Evolutionary conservation across 2,888 invertebrate species (phyloP).

Genomic region (Crossocerus cetratus): DNA sequence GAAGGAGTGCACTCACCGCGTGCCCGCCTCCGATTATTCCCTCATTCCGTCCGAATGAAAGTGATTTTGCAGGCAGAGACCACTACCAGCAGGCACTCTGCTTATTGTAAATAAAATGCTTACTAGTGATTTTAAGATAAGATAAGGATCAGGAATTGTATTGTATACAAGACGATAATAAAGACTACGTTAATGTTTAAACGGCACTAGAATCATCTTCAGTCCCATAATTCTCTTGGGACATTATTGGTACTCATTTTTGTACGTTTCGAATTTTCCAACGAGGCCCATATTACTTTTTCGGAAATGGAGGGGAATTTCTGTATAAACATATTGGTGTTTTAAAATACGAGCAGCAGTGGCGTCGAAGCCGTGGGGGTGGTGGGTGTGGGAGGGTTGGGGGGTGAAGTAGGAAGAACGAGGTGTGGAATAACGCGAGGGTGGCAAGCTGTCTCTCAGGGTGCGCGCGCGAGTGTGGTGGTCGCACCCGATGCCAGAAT

Average conservation of each 20-base stretch:
- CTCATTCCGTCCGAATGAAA: no score
- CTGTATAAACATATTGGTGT: conserved; percentile 51
- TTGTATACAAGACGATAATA: not conserved
- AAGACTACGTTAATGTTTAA: no score
- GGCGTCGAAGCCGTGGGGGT: conserved; percentile 38
- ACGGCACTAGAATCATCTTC: no score
- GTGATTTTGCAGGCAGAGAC: no score
- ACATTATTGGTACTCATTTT: no score
- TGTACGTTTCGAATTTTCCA: no score
- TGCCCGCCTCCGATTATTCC: not conserved
- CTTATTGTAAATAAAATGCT: no score
- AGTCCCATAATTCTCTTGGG: no score
- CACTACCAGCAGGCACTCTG: no score
- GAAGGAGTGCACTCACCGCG: not conserved
- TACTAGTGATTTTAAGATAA: not conserved
- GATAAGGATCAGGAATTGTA: not conserved
- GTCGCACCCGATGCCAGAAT: conserved; percentile 35
- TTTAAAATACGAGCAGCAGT: conserved; percentile 41
- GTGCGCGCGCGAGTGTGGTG: conserved; percentile 36
- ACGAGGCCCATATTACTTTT: no score
- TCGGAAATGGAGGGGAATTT: not conserved
- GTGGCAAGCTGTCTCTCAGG: conserved; percentile 54
- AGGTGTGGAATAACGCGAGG: conserved; percentile 62
- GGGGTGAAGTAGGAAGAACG: conserved; percentile 58
- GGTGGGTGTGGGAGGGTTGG: no score